Evolutionary conservation across 2,888 invertebrate genomes (phyloP).

Genomic region (Amblyjoppa proteus): DNA sequence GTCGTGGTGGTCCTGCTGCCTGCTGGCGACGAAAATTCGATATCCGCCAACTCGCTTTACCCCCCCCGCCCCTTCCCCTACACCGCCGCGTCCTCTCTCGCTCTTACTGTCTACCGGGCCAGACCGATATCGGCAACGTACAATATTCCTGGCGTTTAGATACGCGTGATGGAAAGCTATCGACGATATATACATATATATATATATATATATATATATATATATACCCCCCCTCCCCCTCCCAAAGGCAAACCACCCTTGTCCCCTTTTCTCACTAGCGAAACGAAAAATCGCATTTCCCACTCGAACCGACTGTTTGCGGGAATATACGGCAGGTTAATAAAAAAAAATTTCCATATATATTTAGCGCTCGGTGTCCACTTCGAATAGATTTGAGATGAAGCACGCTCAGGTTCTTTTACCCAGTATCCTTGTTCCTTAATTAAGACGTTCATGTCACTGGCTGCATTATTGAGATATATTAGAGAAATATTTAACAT

Average conservation of each 20-base stretch:
- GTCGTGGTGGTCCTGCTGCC: constrained; percentile 38
- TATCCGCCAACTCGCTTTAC: constrained; percentile 54
- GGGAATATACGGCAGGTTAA: neutral
- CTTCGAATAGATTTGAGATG: too few relatives aligned
- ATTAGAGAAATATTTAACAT: too few relatives aligned
- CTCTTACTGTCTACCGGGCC: constrained; percentile 6
- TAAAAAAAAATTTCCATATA: neutral
- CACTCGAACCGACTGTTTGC: neutral
- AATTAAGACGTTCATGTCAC: too few relatives aligned
- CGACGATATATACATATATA: constrained; percentile 29
- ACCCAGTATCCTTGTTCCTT: too few relatives aligned
- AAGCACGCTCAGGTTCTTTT: too few relatives aligned
- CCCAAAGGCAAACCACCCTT: constrained; percentile 3
- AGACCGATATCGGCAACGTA: constrained; percentile 60
- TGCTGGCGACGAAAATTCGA: constrained; percentile 69
- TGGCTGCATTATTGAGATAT: too few relatives aligned
- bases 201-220: neutral
- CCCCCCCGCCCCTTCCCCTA: neutral
- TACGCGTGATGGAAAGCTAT: constrained; percentile 58
- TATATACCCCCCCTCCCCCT: neutral
- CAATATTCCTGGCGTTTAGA: constrained; percentile 52
- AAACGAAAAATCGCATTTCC: constrained; percentile 8
- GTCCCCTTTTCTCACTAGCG: neutral
- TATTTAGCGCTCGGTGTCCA: too few relatives aligned
- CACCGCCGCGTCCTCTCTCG: neutral